Base-by-base conservation (phyloP, 2,888 invertebrate genomes). In the Chaitophorus viminalis region DNA sequence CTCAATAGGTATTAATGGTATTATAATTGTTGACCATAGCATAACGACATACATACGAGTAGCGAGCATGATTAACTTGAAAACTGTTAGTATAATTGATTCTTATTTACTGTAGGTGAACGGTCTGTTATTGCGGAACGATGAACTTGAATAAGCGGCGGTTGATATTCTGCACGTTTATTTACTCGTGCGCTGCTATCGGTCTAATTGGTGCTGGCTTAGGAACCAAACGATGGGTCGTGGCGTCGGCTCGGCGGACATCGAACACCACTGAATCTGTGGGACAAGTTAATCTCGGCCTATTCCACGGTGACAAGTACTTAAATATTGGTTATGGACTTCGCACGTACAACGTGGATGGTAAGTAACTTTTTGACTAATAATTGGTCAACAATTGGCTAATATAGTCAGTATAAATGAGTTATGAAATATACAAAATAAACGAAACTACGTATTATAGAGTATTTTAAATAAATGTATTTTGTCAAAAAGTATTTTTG, bases 271-370 rank as follows among this genome's bases (percentile, higher is more conserved):
- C 89, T 31, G 91, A 93, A 81, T 95, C 95, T 75, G 94, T 94
- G 83, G 97, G 97, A 0, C 93, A 93, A 90, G 94, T 97, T 89
- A 94, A 95, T 91, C 96, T 97, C 91, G 98, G 98, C 0, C 93
- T 98, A 17, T 96, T 98, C 91, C 94, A 95, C 90, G 98, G 98
- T 0, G 94, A 94, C 89, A 96, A 97, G 91, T 94, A 95, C 90
- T 92, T 98, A 65, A 95, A 97, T 91, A 94, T 94, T 88, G 96
- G 95, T 5, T 95, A 96, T 90, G 98, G 97, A 8, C 94, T 94
- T 93, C 94, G 97, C 90, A 93, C 93, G 85, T 93, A 94, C 91
- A 94, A 95, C 89, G 94, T 97, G 89, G 95, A 95, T 91, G 95
- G 97, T 97, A 92, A 46, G 11, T 46, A 46, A 46, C 46, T 46